Base-by-base conservation (phyloP, 92 coral and sea anemone genomes). In the Porites divaricata region DNA sequence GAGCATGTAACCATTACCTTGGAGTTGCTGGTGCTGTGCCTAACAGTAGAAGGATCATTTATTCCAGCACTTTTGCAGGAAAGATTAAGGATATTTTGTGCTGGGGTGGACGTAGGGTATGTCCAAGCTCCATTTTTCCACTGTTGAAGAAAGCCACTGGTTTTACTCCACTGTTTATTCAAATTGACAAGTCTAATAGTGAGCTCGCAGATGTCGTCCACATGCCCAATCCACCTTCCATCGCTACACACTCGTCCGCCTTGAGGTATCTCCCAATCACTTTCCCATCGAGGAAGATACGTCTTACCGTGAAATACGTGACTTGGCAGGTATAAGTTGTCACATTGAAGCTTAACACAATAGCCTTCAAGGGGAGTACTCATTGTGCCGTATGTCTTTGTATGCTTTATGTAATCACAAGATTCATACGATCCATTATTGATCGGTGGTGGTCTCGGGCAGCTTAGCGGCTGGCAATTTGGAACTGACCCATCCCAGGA, bases 271-370 rank as follows among this genome's bases (percentile, higher is more conserved):
- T 72, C 22, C 79, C 81, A 63, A 25, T 74, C 72, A 61, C 63
- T 84, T 75, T 80, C 75, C 88, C 88, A 84, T 74, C 71, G n/a
- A 17, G 66, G 84, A 21, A 52, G 79, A 35, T 66, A 12, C 4
- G 75, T 67, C 16, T 11, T 51, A 1, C 74, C 82, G 13, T 6
- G 63, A 66, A 75, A 57, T 53, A 26, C 63, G 63, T 74, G 80
- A 12, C 72, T 63, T 53, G 72, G 81, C 1, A 84, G 81, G 28
- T 75, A 76, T 12, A 19, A 26, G 48, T 21, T 51, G 19, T 22
- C 9, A 16, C 88, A 84, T 2, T 65, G 24, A 15, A 84, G 48
- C 41, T 84, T 84, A 1, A 84, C 75, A 49, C 88, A 84, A 68
- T 66, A 84, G 24, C 82, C 88, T 62, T 84, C 53, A 17, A 52